A percentile compares a stretch with the other conserved stretches of the same genome.
Evolutionary conservation across 2,888 invertebrate genomes (phyloP).

Genomic region (Xanthia icteritia): DNA sequence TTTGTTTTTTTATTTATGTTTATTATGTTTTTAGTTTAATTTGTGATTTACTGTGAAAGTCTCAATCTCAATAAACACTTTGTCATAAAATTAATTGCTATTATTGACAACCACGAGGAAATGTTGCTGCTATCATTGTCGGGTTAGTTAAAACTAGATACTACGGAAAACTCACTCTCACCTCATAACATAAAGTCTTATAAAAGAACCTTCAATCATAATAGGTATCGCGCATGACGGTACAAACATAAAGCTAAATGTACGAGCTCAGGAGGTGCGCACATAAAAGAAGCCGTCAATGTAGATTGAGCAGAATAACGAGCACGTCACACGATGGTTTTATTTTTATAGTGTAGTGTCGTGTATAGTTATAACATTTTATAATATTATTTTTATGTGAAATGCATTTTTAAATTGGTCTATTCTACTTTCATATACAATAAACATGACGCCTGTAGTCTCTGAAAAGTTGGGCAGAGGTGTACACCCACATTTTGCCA

Average conservation of each 20-base stretch:
- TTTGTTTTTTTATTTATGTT: no score
- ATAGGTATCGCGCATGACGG: neutral
- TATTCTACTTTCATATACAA: neutral
- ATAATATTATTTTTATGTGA: neutral
- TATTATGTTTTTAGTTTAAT: no score
- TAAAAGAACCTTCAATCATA: neutral
- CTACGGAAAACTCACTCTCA: neutral
- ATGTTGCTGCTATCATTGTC: neutral
- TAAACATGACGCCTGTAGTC: neutral
- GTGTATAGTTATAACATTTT: constrained; percentile 7
- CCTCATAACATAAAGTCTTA: neutral
- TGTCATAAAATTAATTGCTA: neutral
- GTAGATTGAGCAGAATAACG: constrained; percentile 28
- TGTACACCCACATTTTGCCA: neutral
- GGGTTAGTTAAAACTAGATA: neutral
- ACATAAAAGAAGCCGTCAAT: constrained; percentile 30
- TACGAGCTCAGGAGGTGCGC: constrained; percentile 7
- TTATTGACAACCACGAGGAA: neutral
- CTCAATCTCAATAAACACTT: no score
- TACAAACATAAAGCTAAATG: constrained; percentile 19
- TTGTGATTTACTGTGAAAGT: no score
- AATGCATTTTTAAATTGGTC: neutral
- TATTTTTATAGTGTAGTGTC: constrained; percentile 22
- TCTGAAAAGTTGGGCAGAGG: neutral
- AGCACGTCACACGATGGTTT: neutral